phyloP scores from a whole-genome alignment of 2,888 invertebrate genomes.

The Drosophila gaucha region DNA sequence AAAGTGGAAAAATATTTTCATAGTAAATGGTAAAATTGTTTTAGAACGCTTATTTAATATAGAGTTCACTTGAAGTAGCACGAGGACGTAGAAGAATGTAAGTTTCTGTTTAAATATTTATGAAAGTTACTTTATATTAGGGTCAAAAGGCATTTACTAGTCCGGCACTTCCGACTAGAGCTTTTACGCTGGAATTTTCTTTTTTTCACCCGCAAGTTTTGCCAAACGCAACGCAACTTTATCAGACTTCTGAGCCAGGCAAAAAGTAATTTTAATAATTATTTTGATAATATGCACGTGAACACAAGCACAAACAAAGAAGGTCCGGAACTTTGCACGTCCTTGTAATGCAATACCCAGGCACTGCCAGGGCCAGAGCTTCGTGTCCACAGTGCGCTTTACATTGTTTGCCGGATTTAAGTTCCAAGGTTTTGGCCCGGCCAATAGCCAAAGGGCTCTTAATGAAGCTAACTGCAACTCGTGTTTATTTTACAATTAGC shows the following conservation, averaged over 20 bases:
- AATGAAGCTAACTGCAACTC: conserved; percentile 31
- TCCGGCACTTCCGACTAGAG: not conserved
- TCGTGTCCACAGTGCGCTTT: conserved; percentile 5
- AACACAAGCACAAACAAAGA: conserved; percentile 10
- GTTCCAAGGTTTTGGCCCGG: conserved; percentile 18
- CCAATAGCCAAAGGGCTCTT: conserved; percentile 40
- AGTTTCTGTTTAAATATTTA: too few relatives aligned
- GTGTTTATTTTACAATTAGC: conserved; percentile 62
- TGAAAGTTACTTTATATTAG: too few relatives aligned
- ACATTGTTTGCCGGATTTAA: conserved; percentile 38
- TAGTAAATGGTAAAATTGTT: too few relatives aligned
- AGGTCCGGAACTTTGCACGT: conserved; percentile 35
- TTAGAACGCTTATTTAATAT: too few relatives aligned
- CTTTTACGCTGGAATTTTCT: not conserved
- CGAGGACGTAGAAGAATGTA: too few relatives aligned
- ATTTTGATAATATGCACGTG: conserved; percentile 66
- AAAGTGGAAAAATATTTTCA: too few relatives aligned
- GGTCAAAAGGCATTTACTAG: too few relatives aligned
- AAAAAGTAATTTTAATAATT: conserved; percentile 76
- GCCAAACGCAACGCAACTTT: conserved; percentile 23
- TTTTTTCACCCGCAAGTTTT: conserved; percentile 12
- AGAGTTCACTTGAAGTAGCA: too few relatives aligned
- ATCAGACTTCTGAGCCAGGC: conserved; percentile 33
- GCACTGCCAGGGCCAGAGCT: not conserved
- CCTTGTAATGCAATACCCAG: not conserved